These are phyloP conservation scores for Aptenodytes patagonicus DNA, from an alignment of 2,113 vertebrate species.

Conservation along the genomic window DNA sequence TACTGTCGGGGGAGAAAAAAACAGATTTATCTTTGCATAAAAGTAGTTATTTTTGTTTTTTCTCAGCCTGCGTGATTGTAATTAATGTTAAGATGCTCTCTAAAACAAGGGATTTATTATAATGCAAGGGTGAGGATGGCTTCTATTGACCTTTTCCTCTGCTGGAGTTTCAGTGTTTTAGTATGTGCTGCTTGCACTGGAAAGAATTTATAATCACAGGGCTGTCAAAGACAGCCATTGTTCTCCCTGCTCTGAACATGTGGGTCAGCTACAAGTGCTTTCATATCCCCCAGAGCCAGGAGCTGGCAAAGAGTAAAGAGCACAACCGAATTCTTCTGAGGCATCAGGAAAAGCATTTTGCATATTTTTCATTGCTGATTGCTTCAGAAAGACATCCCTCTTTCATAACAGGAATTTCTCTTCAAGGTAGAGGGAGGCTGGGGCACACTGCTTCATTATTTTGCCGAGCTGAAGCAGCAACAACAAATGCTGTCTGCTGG, in stretches of 20 bases:
- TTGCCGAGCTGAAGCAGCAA: constrained; percentile 52
- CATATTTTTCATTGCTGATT: constrained; percentile 79
- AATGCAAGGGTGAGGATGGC: constrained; percentile 72
- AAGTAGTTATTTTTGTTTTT: constrained; percentile 72
- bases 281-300: constrained; percentile 77
- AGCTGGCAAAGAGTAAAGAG: constrained; percentile 72
- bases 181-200: constrained; percentile 80
- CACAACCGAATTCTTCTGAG: constrained; percentile 80
- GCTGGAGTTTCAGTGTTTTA: constrained; percentile 79
- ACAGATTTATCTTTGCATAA: constrained; percentile 65
- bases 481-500: constrained; percentile 43
- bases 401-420: constrained; percentile 80
- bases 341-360: constrained; percentile 78
- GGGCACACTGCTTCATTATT: constrained; percentile 62
- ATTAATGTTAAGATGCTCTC: constrained; percentile 67
- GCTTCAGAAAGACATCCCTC: constrained; percentile 76
- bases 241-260: constrained; percentile 77
- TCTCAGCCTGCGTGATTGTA: constrained; percentile 50
- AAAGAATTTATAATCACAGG: constrained; percentile 84
- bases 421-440: constrained; percentile 70
- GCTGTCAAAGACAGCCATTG: constrained; percentile 84
- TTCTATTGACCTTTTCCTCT: constrained; percentile 79
- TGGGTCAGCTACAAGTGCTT: constrained; percentile 82
- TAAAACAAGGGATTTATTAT: constrained; percentile 78
- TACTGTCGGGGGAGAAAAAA: constrained; percentile 25